Evolutionary conservation across 2,888 invertebrate genomes (phyloP), one percentile per base, ranked within the genome.

Genomic region (Amphipyra berbera): DNA sequence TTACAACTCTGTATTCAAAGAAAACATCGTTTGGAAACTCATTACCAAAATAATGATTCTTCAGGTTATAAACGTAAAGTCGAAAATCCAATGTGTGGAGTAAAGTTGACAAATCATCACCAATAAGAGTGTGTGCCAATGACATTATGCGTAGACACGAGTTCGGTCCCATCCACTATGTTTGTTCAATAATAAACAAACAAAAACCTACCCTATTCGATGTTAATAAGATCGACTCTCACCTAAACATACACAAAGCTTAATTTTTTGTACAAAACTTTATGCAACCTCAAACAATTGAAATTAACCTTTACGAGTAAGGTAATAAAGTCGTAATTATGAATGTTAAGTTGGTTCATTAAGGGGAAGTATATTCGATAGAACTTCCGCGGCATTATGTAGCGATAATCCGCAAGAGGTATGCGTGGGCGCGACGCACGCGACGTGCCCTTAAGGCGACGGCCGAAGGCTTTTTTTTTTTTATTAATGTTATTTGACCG

Each of bases 101-200:
- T 55, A 84, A 88, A 91, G 89, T 91, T 92, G 93, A 93, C 93
- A 93, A 88, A 92, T 92, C 93, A 94, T 92, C 91, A 86, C 83
- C 85, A 83, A 84, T 87, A 86, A 84, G 62, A 88, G 88, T 90
- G 89, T 90, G 83, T 90, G 90, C 88, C 88, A 87, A 90, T 90
- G 90, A 93, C 90, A 93, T 93, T 94, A 94, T 94, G 94, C 94
- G 88, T 86, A 88, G 92, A 89, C 94, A 94, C 92, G 93, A 90
- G 88, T 86, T 77, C 81, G 76, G 78, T 79, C 78, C 78, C 85
- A 83, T 79, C 85, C 82, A 81, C 67, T 38, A 47, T 78, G 65
- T 81, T 81, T 81, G 56, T 68, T 64, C 58, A 47, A 27, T 27
- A 44, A 13, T 60, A 55, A 56, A 60, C 68, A 69, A 62, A 68